Conservation (phyloP, 2,797 vertebrate species). For the Etheostoma nigrum region DNA sequence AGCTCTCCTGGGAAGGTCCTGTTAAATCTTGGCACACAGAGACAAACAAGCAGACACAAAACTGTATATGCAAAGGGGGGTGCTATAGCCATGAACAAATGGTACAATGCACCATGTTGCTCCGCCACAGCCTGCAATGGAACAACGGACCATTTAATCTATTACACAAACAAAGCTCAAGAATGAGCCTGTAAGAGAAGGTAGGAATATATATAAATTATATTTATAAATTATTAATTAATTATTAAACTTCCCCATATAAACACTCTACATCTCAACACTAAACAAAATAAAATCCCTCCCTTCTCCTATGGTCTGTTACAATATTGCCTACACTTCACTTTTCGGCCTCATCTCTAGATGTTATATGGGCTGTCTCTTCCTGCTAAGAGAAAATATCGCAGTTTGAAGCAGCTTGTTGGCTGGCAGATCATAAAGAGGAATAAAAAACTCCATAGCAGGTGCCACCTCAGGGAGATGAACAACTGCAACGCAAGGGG, state of each 20-base stretch:
- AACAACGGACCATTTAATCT: slow-evolving; percentile 52
- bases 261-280: slow-evolving; percentile 4
- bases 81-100: slow-evolving; percentile 29
- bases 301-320: slow-evolving; percentile 32
- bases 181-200: slow-evolving; percentile 29
- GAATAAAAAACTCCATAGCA: slow-evolving; percentile 67
- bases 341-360: slow-evolving; percentile 54
- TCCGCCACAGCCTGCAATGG: neutral
- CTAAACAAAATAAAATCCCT: slow-evolving; percentile 17
- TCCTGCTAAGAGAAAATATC: slow-evolving; percentile 78
- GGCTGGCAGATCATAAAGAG: slow-evolving; percentile 75
- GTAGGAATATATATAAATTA: neutral
- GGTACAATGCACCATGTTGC: slow-evolving; percentile 12
- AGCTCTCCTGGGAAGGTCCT: slow-evolving; percentile 66
- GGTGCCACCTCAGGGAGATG: slow-evolving; percentile 81
- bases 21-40: slow-evolving; percentile 56
- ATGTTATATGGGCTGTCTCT: slow-evolving; percentile 73
- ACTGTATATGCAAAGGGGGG: slow-evolving; percentile 47
- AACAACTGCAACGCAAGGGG: slow-evolving; percentile 78
- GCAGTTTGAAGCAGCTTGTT: slow-evolving; percentile 80
- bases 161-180: slow-evolving; percentile 47
- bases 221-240: too few species aligned
- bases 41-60: slow-evolving; percentile 53
- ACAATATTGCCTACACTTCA: slow-evolving; percentile 37
- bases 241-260: slow-evolving; percentile 16